Evolutionary conservation across 2,888 invertebrate genomes (phyloP).

Genomic region (Oasisia sp.): DNA sequence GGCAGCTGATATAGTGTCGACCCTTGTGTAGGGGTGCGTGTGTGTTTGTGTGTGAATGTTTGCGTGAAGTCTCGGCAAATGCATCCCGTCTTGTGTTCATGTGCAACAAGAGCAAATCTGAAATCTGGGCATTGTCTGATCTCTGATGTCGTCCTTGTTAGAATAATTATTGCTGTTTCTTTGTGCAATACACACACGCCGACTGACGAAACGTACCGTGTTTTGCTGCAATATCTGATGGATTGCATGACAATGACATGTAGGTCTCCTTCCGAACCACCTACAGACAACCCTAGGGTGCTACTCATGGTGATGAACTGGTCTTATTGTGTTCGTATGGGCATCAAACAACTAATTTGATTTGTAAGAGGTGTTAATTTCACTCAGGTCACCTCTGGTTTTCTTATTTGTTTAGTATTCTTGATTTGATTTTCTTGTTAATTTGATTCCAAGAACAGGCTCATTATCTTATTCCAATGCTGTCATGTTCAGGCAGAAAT

Average conservation of each 20-base stretch:
- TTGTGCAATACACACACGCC: background rate
- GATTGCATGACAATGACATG: background rate
- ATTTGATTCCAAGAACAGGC: background rate
- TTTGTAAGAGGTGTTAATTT: background rate
- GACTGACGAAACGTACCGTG: background rate
- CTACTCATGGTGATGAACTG: background rate
- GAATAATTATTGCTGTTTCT: background rate
- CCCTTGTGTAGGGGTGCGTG: background rate
- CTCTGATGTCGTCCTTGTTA: background rate
- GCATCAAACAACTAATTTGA: background rate
- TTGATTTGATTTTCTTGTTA: background rate
- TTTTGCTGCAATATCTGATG: background rate
- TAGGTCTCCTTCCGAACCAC: background rate
- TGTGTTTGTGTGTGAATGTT: background rate
- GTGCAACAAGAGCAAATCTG: background rate
- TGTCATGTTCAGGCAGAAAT: no score
- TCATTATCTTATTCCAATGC: background rate
- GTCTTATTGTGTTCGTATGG: background rate
- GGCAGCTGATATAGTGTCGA: background rate
- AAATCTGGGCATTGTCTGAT: constrained; percentile 13
- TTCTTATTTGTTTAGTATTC: background rate
- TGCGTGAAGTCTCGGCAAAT: background rate
- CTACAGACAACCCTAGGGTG: background rate
- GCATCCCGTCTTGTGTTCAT: background rate
- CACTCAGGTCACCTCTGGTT: background rate